phyloP scores from a whole-genome alignment of 2,797 vertebrate genomes.

The Coccyzus lansbergi region DNA sequence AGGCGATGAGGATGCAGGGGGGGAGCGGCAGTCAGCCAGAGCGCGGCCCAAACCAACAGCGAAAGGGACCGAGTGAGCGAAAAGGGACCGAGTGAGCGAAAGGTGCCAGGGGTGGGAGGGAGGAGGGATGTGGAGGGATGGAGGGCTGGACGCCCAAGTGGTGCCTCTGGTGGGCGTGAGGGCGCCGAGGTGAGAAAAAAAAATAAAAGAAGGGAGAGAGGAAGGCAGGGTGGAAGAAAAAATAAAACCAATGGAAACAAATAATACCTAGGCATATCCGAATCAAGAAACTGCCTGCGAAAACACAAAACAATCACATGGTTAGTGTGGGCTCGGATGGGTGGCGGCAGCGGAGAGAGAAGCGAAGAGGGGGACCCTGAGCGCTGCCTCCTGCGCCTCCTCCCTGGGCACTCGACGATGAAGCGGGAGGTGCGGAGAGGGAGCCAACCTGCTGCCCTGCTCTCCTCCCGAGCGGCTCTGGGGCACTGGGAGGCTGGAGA shows the following conservation, averaged over 20 bases:
- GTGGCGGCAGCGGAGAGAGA: slow-evolving; percentile 60
- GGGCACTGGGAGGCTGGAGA: not conserved
- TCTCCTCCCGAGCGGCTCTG: not conserved
- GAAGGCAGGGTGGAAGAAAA: slow-evolving; percentile 70
- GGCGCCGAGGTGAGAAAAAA: not conserved
- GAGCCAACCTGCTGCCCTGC: not conserved
- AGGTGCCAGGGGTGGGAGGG: slow-evolving; percentile 28
- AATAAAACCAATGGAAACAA: slow-evolving; percentile 76
- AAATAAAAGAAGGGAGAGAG: slow-evolving; percentile 47
- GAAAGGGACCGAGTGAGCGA: slow-evolving; percentile 18
- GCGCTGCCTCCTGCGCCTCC: not conserved
- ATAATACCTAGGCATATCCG: slow-evolving; percentile 99
- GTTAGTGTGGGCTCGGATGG: slow-evolving; percentile 88
- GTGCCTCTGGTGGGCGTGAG: slow-evolving; percentile 25
- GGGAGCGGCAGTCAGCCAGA: slow-evolving; percentile 44
- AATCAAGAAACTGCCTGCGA: slow-evolving; percentile 99
- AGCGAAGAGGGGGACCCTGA: not conserved
- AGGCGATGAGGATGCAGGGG: slow-evolving; percentile 41
- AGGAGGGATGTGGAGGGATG: slow-evolving; percentile 17
- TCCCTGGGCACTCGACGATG: not conserved
- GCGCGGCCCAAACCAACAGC: slow-evolving; percentile 20
- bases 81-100: slow-evolving; percentile 38
- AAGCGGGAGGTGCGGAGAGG: not conserved
- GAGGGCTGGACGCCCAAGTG: slow-evolving; percentile 34
- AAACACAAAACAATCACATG: slow-evolving; percentile 94